phyloP scores from a whole-genome alignment of 2,797 vertebrate species.

The Acanthiza pusilla region DNA sequence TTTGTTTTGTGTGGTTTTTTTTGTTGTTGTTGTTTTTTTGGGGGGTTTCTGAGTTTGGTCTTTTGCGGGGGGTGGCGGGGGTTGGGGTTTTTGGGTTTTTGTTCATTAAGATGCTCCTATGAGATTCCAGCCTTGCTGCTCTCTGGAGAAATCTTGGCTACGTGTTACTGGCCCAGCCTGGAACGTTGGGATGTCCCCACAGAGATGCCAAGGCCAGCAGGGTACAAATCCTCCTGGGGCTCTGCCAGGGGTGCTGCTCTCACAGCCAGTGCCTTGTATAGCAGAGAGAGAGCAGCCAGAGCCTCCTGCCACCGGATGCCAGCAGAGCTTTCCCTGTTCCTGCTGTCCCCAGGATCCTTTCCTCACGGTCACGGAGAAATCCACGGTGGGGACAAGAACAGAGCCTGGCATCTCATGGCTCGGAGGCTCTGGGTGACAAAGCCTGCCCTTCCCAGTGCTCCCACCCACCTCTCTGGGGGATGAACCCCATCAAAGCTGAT shows the following conservation, averaged over 20 bases:
- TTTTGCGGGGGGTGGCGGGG: no score
- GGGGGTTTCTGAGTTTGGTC: no score
- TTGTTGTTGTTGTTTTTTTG: no score
- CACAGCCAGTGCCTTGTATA: background rate
- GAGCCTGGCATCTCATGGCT: background rate
- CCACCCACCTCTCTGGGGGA: accelerated
- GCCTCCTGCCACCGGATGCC: background rate
- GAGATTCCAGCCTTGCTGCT: background rate
- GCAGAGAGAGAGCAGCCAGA: background rate
- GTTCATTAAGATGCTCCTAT: background rate
- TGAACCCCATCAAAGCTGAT: accelerated
- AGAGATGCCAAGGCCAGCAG: background rate
- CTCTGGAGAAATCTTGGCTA: background rate
- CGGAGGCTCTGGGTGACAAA: background rate
- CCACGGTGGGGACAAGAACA: accelerated
- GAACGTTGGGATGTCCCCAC: accelerated
- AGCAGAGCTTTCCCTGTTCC: background rate
- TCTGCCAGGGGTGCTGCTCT: background rate
- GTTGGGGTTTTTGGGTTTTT: background rate
- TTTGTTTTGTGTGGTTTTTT: no score
- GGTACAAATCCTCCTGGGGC: background rate
- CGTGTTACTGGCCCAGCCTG: accelerated
- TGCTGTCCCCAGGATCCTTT: background rate
- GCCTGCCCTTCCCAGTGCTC: background rate
- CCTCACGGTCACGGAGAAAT: background rate